phyloP scores from a whole-genome alignment of 2,888 invertebrate genomes.

The Zootermopsis nevadensis region DNA sequence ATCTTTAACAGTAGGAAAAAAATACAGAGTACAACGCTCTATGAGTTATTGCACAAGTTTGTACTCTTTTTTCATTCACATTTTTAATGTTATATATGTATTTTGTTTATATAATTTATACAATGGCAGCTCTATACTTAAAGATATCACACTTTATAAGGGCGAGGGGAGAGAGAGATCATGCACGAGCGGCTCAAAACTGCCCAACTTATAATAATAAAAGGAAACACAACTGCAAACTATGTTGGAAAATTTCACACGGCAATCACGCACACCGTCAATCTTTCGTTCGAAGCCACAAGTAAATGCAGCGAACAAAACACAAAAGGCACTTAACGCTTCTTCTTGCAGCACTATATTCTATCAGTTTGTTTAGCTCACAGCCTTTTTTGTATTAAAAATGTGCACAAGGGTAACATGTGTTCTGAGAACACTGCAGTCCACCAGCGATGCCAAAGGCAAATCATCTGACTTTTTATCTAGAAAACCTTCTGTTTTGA shows the following conservation, averaged over 20 bases:
- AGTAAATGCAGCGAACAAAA: constrained; percentile 33
- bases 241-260: constrained; percentile 9
- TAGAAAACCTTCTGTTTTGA: neutral
- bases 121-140: constrained; percentile 19
- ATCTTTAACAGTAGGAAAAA: constrained; percentile 16
- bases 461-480: neutral
- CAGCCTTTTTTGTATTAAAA: constrained; percentile 29
- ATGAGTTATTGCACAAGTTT: constrained; percentile 37
- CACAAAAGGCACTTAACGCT: constrained; percentile 38
- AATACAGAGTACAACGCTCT: constrained; percentile 15
- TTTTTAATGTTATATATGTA: constrained; percentile 9
- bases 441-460: neutral
- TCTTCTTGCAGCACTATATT: constrained; percentile 34
- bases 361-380: constrained; percentile 21
- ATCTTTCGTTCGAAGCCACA: constrained; percentile 17
- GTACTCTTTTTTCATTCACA: constrained; percentile 31
- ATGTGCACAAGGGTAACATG: constrained; percentile 3
- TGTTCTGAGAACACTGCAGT: neutral
- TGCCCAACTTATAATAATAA: constrained; percentile 8
- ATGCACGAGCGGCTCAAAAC: constrained; percentile 29
- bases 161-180: constrained; percentile 19
- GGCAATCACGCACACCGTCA: constrained; percentile 6
- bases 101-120: constrained; percentile 27
- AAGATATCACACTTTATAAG: constrained; percentile 30
- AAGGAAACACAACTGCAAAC: constrained; percentile 25